Base-by-base conservation (phyloP, 2,113 vertebrate genomes). In the Phoenicopterus ruber region DNA sequence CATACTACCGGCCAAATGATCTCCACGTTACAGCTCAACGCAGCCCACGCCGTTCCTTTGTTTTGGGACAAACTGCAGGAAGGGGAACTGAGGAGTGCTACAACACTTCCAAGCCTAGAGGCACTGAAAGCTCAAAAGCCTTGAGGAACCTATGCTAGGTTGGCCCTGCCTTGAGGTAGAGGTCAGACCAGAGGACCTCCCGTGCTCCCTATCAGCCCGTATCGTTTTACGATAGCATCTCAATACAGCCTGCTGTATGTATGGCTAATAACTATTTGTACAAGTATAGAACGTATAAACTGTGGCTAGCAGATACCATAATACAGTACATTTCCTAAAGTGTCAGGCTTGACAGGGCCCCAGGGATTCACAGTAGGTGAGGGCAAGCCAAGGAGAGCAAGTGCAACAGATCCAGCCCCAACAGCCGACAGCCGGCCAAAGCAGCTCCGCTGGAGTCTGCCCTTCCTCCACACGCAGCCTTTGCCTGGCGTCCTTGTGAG, bases 141-240 rank as follows among this genome's bases (percentile, higher is more conserved):
- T 10, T 8, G 57, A 74, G 66, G 61, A 55, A 31, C 7, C 32
- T 20, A 17, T 4, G 61, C 47, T 10, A 34, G 13, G 15, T 2
- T 5, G 31, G 79, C 34, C 52, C 46, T 65, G 86, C 86, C 76
- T 7, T 55, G 86, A 36, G 62, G 86, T 2, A 26, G 65, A 82
- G 70, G 31, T 13, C 36, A 65, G 76, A 73, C 31, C 83, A 70
- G 67, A 77, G 70, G 69, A 82, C 19, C 44, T 59, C 55, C 77
- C 17, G 61, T 2, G 46, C 69, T 83, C 44, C 63, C 13, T 14
- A 8, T 36, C 31, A 69, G 59, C 77, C 77, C 1, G 0, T 2
- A 9, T 2, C 5, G 3, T 82, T 58, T 84, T 50, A 31, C 0
- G 0, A 17, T 8, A 42, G 21, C 32, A 13, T 26, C 55, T 54